Conservation (phyloP, 2,797 vertebrate genomes). For the Malurus leucopterus region DNA sequence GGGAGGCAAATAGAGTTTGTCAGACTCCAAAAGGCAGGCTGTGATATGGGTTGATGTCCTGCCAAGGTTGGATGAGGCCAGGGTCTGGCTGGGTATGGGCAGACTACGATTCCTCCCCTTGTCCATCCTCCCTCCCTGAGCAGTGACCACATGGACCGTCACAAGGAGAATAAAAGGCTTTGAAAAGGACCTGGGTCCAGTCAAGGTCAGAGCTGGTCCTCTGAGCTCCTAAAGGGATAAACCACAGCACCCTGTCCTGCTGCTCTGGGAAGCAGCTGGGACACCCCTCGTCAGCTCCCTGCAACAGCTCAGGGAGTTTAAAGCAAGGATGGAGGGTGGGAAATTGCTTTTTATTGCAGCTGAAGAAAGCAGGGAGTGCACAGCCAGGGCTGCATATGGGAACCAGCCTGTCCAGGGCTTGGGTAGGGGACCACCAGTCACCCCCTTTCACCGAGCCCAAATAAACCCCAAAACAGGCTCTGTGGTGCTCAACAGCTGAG, state of each 20-base stretch:
- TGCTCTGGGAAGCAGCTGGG: not conserved
- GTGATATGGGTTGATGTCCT: not conserved
- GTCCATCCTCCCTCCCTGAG: not conserved
- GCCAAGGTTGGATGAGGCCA: not conserved
- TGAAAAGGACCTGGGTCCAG: not conserved
- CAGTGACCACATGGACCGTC: not conserved
- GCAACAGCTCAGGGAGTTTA: not conserved
- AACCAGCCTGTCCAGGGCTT: not conserved
- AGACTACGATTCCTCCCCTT: not conserved
- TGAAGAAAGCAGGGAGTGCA: not conserved
- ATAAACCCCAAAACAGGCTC: not conserved
- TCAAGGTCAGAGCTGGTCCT: not conserved
- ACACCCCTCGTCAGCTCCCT: not conserved
- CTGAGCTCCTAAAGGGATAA: not conserved
- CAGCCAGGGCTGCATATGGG: not conserved
- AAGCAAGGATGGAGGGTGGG: not conserved
- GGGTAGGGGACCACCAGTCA: not conserved
- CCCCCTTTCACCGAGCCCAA: not conserved
- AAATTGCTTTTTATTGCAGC: not conserved
- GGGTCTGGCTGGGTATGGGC: too few relatives aligned
- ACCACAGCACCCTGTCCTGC: fast-evolving
- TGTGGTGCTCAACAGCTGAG: not conserved
- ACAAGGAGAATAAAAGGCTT: not conserved
- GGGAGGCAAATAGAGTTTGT: not conserved
- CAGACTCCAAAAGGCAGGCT: not conserved